Evolutionary conservation across 2,797 vertebrate species (phyloP), one percentile per base, ranked within the genome.

Genomic region (Pelodytes ibericus): DNA sequence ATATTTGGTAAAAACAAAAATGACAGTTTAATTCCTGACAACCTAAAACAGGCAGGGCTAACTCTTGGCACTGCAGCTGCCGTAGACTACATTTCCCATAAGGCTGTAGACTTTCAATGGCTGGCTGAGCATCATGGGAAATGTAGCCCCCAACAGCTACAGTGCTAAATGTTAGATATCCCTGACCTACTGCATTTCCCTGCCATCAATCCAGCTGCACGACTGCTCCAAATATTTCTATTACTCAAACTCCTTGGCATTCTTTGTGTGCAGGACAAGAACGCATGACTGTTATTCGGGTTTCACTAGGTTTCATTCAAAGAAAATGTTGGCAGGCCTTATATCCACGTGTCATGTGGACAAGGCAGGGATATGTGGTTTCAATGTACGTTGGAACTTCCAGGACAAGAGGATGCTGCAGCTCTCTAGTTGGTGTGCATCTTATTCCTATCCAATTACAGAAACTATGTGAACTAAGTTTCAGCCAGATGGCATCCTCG

Each of bases 271-370:
- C 18, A 26, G 72, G 65, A 33, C 65, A 65, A 25, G 44, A 18
- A 53, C n/a, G 30, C 41, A 73, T 33, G 47, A 56, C 15, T 72
- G 36, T 13, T 56, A 39, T 30, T 13, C n/a, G 18, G 20, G 24
- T 29, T 72, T 33, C 1, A 49, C 25, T 31, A 56, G 24, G 16
- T 39, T 58, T 41, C 39, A 56, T 27, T 58, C 31, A 65, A 16
- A 56, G 29, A 74, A 33, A 16, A 41, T 6, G 39, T 73, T 73
- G 61, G 49, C 61, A 74, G 71, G 49, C 72, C 71, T 39, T 20
- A 18, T 61, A 44, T 44, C 58, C 58, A 62, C 44, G 70, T 74
- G 72, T 22, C 61, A 41, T 26, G 49, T 16, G n/a, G n/a, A 53
- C 22, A 0, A 22, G 49, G 11, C n/a, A 53, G 2, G 1, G 24